These are phyloP conservation scores for Antitype chi DNA, from an alignment of 2,888 invertebrate species.

Conservation along the genomic window DNA sequence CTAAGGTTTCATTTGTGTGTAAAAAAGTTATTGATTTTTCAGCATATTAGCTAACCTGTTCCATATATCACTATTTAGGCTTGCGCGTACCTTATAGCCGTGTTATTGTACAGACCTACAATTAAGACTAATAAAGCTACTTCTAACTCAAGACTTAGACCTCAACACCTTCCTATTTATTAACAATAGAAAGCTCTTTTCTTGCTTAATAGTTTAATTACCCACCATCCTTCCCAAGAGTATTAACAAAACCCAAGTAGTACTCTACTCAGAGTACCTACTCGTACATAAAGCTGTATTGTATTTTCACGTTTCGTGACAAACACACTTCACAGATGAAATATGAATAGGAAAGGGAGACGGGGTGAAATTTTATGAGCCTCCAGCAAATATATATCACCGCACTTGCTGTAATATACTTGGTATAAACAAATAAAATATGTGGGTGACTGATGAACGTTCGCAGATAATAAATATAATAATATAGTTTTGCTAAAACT, in stretches of 20 bases:
- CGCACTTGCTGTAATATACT: constrained; percentile 65
- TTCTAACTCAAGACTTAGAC: not conserved
- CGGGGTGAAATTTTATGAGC: constrained; percentile 71
- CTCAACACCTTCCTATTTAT: not conserved
- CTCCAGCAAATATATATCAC: constrained; percentile 70
- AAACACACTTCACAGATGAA: constrained; percentile 72
- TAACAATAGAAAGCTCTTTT: not conserved
- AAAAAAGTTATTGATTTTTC: too few species aligned
- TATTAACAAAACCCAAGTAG: constrained; percentile 2
- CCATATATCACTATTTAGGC: too few species aligned
- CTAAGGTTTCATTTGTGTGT: too few species aligned
- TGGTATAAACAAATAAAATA: constrained; percentile 69
- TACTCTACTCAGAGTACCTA: not conserved
- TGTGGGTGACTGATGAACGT: constrained; percentile 58
- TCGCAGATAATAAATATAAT: constrained; percentile 46
- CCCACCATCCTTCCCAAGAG: not conserved
- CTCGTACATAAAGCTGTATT: constrained; percentile 40
- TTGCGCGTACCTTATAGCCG: too few species aligned
- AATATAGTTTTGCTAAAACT: constrained; percentile 54
- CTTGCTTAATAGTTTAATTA: not conserved
- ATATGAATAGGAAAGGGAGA: constrained; percentile 68
- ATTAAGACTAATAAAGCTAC: too few species aligned
- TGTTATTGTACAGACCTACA: too few species aligned
- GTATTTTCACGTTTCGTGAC: constrained; percentile 63
- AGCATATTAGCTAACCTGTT: too few species aligned